Conservation (phyloP, 2,113 vertebrate species). For the Phalacrocorax pelagicus region DNA sequence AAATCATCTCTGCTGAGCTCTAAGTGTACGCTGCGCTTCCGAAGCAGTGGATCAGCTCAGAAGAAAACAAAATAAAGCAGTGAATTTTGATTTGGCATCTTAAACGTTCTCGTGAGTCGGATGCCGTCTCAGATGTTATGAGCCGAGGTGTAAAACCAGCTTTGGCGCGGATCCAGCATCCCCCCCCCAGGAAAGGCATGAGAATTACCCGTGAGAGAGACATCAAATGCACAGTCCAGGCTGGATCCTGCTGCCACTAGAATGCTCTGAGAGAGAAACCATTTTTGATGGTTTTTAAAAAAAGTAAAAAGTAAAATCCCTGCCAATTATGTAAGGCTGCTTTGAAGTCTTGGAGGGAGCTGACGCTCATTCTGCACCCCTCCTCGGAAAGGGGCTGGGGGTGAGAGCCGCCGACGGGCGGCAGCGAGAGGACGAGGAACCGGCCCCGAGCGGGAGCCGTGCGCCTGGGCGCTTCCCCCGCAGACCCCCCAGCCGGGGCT, state of each 20-base stretch:
- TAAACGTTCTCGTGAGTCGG: accelerated
- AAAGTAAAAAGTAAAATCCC: not conserved
- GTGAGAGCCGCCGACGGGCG: accelerated
- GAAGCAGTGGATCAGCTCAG: not conserved
- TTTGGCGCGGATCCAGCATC: not conserved
- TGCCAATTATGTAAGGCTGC: not conserved
- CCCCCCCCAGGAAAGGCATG: not conserved
- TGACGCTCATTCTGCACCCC: accelerated
- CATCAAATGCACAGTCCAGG: not conserved
- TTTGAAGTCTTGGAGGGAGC: not conserved
- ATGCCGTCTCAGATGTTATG: accelerated
- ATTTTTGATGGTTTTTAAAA: not conserved
- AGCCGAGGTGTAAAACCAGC: not conserved
- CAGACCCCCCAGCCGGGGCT: not conserved
- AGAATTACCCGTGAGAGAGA: not conserved
- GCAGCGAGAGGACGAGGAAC: not conserved
- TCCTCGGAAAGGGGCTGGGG: not conserved
- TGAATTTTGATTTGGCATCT: not conserved
- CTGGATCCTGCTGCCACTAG: not conserved
- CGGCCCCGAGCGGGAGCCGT: not conserved
- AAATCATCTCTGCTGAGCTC: not conserved
- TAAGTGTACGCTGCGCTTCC: accelerated
- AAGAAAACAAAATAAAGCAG: not conserved
- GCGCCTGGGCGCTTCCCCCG: not conserved
- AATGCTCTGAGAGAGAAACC: not conserved